Percentiles rank a stretch among this genome's conserved stretches.
Conservation (phyloP, 2,888 invertebrate species). For the Stegana nigrithorax region DNA sequence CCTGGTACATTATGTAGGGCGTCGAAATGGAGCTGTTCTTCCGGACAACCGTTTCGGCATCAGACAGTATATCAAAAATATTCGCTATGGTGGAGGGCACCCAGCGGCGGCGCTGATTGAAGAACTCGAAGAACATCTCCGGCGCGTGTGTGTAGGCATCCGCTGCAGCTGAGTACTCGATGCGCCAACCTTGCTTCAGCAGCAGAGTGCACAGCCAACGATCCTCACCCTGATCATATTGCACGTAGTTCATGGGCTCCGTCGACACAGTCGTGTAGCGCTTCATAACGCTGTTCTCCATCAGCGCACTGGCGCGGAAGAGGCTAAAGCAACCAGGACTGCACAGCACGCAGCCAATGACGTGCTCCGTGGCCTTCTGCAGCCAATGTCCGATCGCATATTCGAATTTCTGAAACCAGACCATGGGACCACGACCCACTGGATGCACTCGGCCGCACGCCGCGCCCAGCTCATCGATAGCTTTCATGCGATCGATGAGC, state of each 20-base stretch:
- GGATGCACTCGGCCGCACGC: slow-evolving; percentile 93
- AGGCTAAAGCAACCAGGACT: slow-evolving; percentile 93
- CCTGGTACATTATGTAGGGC: slow-evolving; percentile 81
- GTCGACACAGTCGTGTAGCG: slow-evolving; percentile 84
- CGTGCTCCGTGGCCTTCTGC: slow-evolving; percentile 91
- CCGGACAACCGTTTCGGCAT: slow-evolving; percentile 81
- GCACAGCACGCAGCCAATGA: slow-evolving; percentile 90
- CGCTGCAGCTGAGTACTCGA: slow-evolving; percentile 95
- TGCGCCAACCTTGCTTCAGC: slow-evolving; percentile 89
- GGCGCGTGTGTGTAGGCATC: slow-evolving; percentile 96
- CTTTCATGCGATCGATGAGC: slow-evolving; percentile 88
- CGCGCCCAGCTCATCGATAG: slow-evolving; percentile 82
- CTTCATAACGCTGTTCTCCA: slow-evolving; percentile 91
- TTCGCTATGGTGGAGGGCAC: slow-evolving; percentile 97
- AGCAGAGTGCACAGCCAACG: slow-evolving; percentile 94
- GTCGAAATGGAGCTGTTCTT: slow-evolving; percentile 91
- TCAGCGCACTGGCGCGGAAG: slow-evolving; percentile 87
- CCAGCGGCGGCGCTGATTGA: slow-evolving; percentile 94
- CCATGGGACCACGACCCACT: slow-evolving; percentile 83
- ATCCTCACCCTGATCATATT: slow-evolving; percentile 97
- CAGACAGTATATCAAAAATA: slow-evolving; percentile 86
- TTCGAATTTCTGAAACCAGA: slow-evolving; percentile 90
- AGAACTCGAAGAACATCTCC: slow-evolving; percentile 92
- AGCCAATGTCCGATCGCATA: slow-evolving; percentile 94
- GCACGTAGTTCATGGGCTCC: slow-evolving; percentile 87